Evolutionary conservation across 2,888 invertebrate genomes (phyloP).

Genomic region (Zhuqinia jingwanae): DNA sequence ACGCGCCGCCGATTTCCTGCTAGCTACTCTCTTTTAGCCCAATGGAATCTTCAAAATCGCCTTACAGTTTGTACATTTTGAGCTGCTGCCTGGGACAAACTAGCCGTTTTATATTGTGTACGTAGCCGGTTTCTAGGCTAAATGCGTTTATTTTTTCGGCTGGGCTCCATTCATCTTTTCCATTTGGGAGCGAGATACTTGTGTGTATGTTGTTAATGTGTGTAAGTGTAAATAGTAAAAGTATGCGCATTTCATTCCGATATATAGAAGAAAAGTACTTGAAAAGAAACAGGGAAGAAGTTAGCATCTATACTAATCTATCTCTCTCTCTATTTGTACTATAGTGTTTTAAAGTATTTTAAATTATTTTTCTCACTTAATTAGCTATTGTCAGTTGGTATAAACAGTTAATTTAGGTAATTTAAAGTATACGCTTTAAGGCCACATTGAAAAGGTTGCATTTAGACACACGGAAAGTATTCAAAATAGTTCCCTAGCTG

Average conservation of each 20-base stretch:
- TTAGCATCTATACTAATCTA: neutral
- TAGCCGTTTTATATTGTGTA: slow-evolving; percentile 16
- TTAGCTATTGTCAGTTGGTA: slow-evolving; percentile 57
- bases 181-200: slow-evolving; percentile 1
- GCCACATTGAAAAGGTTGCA: slow-evolving; percentile 3
- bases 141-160: slow-evolving; percentile 55
- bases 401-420: slow-evolving; percentile 41
- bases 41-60: neutral
- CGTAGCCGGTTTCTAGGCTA: slow-evolving; percentile 31
- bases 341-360: slow-evolving; percentile 45
- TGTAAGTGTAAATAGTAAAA: slow-evolving; percentile 34
- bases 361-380: slow-evolving; percentile 36
- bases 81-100: slow-evolving; percentile 59
- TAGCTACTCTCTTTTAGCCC: neutral
- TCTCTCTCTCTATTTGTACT: slow-evolving; percentile 42
- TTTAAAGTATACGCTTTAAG: slow-evolving; percentile 49
- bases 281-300: neutral
- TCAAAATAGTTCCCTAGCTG: slow-evolving; percentile 50
- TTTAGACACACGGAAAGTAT: slow-evolving; percentile 34
- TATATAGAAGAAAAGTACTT: neutral
- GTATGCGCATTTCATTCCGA: neutral
- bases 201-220: slow-evolving; percentile 23
- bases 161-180: slow-evolving; percentile 66
- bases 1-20: neutral
- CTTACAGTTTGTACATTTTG: neutral